phyloP scores from a whole-genome alignment of 2,888 invertebrate species.

The Drosophila borborema region DNA sequence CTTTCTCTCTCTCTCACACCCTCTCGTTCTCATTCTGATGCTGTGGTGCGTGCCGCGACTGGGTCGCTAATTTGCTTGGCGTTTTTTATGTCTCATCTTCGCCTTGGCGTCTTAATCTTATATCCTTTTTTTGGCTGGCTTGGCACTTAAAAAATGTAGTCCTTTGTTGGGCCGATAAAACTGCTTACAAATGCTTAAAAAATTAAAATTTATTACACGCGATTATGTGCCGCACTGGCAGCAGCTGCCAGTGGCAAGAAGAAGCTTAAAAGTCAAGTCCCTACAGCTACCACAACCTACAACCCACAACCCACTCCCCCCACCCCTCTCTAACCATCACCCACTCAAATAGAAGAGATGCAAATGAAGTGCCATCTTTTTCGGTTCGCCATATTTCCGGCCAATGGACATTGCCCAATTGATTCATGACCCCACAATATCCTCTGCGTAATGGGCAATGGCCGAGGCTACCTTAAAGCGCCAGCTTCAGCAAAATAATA shows the following conservation, averaged over 20 bases:
- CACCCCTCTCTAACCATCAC: background rate
- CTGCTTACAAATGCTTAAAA: constrained; percentile 82
- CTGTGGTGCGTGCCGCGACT: constrained; percentile 3
- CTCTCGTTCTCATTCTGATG: constrained; percentile 6
- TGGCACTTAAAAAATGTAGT: constrained; percentile 74
- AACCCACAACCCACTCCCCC: background rate
- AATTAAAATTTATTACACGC: constrained; percentile 82
- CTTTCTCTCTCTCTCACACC: too few species aligned
- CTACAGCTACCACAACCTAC: background rate
- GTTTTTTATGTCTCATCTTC: constrained; percentile 71
- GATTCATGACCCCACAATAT: constrained; percentile 80
- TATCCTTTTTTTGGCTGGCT: constrained; percentile 72
- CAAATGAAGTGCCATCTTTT: constrained; percentile 68
- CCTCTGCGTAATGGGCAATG: constrained; percentile 74
- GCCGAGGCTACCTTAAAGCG: constrained; percentile 71
- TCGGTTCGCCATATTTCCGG: constrained; percentile 73
- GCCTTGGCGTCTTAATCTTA: constrained; percentile 75
- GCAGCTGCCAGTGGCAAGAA: constrained; percentile 1
- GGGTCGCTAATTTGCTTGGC: constrained; percentile 75
- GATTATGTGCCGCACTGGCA: constrained; percentile 61
- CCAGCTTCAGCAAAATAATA: constrained; percentile 67
- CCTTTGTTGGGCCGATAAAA: constrained; percentile 79
- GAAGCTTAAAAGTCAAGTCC: constrained; percentile 17
- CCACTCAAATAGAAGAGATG: constrained; percentile 34
- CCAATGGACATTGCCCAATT: constrained; percentile 73